phyloP scores from a whole-genome alignment of 2,888 invertebrate species.

The Nezara viridula region DNA sequence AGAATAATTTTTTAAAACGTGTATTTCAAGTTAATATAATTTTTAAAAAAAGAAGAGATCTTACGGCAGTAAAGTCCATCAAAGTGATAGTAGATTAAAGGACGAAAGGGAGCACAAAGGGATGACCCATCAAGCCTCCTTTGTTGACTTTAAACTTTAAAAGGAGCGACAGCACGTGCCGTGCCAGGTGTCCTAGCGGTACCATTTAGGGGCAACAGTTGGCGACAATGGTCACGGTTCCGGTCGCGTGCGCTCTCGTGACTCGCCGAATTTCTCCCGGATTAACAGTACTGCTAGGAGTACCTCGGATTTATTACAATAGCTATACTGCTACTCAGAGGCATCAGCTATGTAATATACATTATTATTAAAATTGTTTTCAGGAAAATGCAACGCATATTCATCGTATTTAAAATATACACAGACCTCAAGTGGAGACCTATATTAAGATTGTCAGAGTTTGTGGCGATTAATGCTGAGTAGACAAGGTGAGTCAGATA shows the following conservation, averaged over 20 bases:
- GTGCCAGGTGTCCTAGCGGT: constrained; percentile 52
- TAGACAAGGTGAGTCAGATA: too few relatives aligned
- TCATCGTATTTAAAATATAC: too few relatives aligned
- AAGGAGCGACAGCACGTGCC: constrained; percentile 15
- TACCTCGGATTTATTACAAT: background rate
- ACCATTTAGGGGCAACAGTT: constrained; percentile 57
- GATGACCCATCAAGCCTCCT: constrained; percentile 19
- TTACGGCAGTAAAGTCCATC: background rate
- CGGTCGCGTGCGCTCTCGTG: constrained; percentile 54
- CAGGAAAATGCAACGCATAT: too few relatives aligned
- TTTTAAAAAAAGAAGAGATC: background rate
- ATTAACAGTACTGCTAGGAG: constrained; percentile 37
- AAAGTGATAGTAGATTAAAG: constrained; percentile 21
- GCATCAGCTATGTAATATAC: background rate
- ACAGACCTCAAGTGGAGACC: too few relatives aligned
- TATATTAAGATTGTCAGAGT: too few relatives aligned
- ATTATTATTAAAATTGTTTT: too few relatives aligned
- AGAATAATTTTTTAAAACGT: background rate
- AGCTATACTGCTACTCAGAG: background rate
- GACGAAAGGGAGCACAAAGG: background rate
- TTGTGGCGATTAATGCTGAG: too few relatives aligned
- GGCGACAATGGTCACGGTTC: constrained; percentile 54
- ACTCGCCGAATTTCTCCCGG: constrained; percentile 51
- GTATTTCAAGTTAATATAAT: background rate
- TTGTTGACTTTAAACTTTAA: constrained; percentile 53